Evolutionary conservation across 2,797 vertebrate species (phyloP).

Genomic region (Rhinella marina): DNA sequence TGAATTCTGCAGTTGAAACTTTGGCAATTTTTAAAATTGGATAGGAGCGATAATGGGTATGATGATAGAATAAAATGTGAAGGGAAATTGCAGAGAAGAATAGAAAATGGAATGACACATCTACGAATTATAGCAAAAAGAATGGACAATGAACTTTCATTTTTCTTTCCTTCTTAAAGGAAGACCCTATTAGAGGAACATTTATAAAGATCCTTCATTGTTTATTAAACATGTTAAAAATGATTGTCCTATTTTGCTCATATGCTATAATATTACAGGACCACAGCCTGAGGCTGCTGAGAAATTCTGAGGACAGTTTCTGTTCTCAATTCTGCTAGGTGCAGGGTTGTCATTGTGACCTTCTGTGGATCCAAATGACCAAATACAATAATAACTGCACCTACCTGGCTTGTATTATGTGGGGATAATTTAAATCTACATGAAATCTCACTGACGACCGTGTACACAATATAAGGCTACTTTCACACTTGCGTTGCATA

Average conservation of each 20-base stretch:
- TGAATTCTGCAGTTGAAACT: neutral
- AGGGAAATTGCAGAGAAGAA: neutral
- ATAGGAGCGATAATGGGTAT: neutral
- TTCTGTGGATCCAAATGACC: neutral
- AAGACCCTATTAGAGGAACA: neutral
- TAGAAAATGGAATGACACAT: neutral
- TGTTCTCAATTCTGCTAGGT: neutral
- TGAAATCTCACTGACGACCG: too few species aligned
- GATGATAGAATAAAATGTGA: constrained; percentile 5
- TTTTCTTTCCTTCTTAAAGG: neutral
- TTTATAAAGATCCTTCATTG: neutral
- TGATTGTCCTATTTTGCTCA: neutral
- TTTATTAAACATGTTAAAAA: neutral
- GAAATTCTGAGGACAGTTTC: neutral
- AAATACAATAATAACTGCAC: neutral
- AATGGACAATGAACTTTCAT: neutral
- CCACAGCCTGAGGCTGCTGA: neutral
- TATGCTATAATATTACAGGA: neutral
- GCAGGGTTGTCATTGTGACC: neutral
- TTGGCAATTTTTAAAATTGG: neutral
- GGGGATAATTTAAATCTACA: too few species aligned
- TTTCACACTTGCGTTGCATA: too few species aligned
- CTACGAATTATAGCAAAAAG: neutral
- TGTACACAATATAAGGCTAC: too few species aligned
- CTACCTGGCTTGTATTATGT: neutral